Evolutionary conservation across 2,797 vertebrate genomes (phyloP).

Genomic region (Crypturellus tataupa): DNA sequence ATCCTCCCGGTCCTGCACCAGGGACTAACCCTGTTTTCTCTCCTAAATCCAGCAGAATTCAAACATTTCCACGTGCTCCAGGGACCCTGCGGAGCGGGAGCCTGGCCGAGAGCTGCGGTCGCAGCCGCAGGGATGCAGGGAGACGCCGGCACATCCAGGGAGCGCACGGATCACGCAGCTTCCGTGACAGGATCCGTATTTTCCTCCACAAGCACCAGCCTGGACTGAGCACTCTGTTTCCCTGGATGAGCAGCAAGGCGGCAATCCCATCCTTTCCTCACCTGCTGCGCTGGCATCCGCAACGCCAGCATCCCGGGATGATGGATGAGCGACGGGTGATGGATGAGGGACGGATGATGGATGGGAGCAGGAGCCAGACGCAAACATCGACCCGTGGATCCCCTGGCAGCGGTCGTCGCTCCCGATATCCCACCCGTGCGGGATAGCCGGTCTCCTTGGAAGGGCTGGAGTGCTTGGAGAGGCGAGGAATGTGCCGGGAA

Average conservation of each 20-base stretch:
- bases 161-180: no score
- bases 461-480: neutral
- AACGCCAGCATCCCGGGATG: neutral
- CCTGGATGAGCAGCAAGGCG: neutral
- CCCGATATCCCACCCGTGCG: fast-evolving
- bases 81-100: no score
- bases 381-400: neutral
- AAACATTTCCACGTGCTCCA: no score
- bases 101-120: no score
- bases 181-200: no score
- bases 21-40: no score
- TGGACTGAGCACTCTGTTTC: no score
- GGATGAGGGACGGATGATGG: neutral
- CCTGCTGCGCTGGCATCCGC: neutral
- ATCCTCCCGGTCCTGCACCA: no score
- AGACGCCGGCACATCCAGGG: no score
- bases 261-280: neutral
- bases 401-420: neutral
- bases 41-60: no score
- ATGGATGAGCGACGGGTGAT: neutral
- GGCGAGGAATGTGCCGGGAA: neutral
- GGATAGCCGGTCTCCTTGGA: neutral
- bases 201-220: no score
- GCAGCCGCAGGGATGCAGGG: no score
- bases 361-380: neutral